Percentiles rank a stretch among this genome's conserved stretches.
Evolutionary conservation across 1,140 invertebrate species (phyloP).

Genomic region (Drosophila littoralis): DNA sequence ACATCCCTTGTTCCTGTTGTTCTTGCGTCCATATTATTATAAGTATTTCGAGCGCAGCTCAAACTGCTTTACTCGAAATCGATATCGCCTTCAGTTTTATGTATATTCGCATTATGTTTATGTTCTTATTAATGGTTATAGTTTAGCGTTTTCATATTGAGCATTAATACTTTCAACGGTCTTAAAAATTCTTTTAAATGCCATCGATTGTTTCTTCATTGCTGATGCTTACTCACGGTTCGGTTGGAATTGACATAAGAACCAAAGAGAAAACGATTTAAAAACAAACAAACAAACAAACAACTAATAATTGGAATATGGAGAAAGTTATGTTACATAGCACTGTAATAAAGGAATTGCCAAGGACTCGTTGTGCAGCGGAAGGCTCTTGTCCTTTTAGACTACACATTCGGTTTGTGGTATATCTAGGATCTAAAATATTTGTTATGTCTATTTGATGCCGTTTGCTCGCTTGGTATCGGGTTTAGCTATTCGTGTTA

Average conservation of each 20-base stretch:
- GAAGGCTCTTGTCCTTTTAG: conserved; percentile 9
- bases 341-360: conserved; percentile 12
- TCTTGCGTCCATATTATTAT: conserved; percentile 67
- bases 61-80: conserved; percentile 35
- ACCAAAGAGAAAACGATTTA: background rate
- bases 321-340: conserved; percentile 21
- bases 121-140: conserved; percentile 53
- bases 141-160: conserved; percentile 50
- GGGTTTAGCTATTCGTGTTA: conserved; percentile 35
- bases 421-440: conserved; percentile 28
- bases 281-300: conserved; percentile 10
- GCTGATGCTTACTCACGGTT: conserved; percentile 39
- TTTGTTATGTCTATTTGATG: conserved; percentile 10
- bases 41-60: conserved; percentile 50
- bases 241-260: conserved; percentile 20
- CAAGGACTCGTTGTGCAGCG: conserved; percentile 19
- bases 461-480: conserved; percentile 9
- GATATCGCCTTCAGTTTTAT: conserved; percentile 20
- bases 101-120: conserved; percentile 32
- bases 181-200: conserved; percentile 61
- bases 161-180: conserved; percentile 69
- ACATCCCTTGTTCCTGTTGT: conserved; percentile 83
- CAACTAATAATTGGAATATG: conserved; percentile 13
- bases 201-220: conserved; percentile 63
- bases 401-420: conserved; percentile 10